Evolutionary conservation across 2,888 invertebrate species (phyloP), one percentile per base, ranked within the genome.

Genomic region (Melieria omissa): DNA sequence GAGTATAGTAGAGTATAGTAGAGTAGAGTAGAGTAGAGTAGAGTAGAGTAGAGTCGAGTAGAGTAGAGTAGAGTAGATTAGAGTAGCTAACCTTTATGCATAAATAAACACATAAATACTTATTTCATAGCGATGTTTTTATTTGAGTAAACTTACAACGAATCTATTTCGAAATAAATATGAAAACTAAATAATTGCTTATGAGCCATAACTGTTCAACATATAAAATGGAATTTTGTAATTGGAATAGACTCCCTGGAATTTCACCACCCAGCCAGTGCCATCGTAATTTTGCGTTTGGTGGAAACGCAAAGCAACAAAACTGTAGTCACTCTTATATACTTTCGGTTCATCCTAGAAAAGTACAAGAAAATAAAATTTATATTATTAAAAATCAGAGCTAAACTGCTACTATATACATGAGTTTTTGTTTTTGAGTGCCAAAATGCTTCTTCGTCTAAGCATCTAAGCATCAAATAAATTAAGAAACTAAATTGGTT

Each of bases 241-340:
- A 61, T 77, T 73, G 1, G 76, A 16, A 73, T 81, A 76, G 29
- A 82, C 79, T 1, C 81, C 82, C 1, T 44, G 12, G 63, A 86
- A 86, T 4, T 73, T 76, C 46, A 86, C 78, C 4, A 84, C 82
- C 86, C 86, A 95, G 29, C 95, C 95, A 1, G 89, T 89, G 8
- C 94, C 94, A 41, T 90, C 90, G 79, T 93, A 94, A 78, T 92
- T 92, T 63, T 89, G 86, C 10, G 90, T 90, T 46, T 93, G 92
- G 57, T 88, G 88, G 81, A 92, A 93, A 0, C 89, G 88, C 10
- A 95, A 87, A 58, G 89, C 87, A 0, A 93, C 84, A 71, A 87
- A 87, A 81, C 91, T 91, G 8, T 89, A 88, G 0, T 78, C 75
- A 63, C 91, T 89, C 5, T 85, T 86, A 78, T 90, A 91, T 54